Conservation (phyloP, 2,888 invertebrate genomes). For the Leistus spinibarbis region DNA sequence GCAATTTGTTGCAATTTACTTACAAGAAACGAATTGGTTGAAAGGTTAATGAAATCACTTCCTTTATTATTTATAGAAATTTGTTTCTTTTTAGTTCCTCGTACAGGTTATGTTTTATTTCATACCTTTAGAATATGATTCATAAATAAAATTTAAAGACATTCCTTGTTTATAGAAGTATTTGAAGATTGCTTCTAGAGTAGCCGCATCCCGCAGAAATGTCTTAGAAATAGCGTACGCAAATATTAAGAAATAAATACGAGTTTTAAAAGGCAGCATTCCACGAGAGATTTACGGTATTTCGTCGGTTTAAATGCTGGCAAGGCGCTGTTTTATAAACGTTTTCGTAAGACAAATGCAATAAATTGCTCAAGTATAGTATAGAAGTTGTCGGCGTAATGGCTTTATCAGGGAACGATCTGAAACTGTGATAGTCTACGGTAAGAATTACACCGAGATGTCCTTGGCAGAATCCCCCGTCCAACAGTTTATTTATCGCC, state of each 20-base stretch:
- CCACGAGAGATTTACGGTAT: constrained; percentile 16
- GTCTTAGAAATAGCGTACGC: constrained; percentile 4
- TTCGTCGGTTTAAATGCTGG: constrained; percentile 15
- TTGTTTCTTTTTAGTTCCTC: too few relatives aligned
- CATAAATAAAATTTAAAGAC: not conserved
- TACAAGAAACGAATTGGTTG: not conserved
- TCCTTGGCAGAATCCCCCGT: constrained; percentile 25
- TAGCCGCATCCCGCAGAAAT: not conserved
- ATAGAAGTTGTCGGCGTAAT: constrained; percentile 26
- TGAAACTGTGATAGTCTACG: constrained; percentile 19
- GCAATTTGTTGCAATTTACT: not conserved
- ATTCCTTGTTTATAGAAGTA: not conserved
- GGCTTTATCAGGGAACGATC: constrained; percentile 34
- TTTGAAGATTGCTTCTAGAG: not conserved
- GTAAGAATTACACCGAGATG: constrained; percentile 31
- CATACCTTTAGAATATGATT: too few relatives aligned
- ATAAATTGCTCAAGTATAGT: constrained; percentile 31
- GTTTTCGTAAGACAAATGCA: constrained; percentile 32
- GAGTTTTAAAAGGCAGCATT: constrained; percentile 13
- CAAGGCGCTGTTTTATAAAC: constrained; percentile 14
- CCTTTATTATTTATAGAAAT: too few relatives aligned
- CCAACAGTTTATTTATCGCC: constrained; percentile 36
- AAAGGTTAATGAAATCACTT: too few relatives aligned
- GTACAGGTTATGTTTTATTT: too few relatives aligned
- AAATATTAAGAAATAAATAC: constrained; percentile 35